phyloP scores from a whole-genome alignment of 2,113 vertebrate genomes.

The Mastomys coucha region DNA sequence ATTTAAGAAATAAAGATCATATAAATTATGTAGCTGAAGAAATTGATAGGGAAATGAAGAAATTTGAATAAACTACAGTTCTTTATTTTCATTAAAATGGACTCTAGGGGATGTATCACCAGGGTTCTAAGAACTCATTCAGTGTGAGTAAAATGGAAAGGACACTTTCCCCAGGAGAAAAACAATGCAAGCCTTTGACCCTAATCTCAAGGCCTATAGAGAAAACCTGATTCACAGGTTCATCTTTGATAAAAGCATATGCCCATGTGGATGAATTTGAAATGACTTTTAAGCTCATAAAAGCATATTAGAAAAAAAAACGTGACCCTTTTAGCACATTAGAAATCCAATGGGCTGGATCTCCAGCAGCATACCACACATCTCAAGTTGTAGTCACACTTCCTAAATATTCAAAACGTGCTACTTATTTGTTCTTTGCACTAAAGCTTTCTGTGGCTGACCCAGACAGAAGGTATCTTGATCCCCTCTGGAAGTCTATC shows the following conservation, averaged over 20 bases:
- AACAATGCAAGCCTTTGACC: not conserved
- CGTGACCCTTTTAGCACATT: slow-evolving; percentile 4
- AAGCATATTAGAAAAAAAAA: not conserved
- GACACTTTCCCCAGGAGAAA: slow-evolving; percentile 11
- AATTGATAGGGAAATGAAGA: slow-evolving; percentile 4
- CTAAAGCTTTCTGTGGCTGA: slow-evolving; percentile 2
- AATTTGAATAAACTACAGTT: not conserved
- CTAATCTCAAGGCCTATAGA: not conserved
- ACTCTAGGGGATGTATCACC: not conserved
- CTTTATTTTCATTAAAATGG: not conserved
- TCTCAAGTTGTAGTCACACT: slow-evolving; percentile 50
- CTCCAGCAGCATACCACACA: not conserved
- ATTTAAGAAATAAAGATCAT: not conserved
- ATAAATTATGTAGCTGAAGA: slow-evolving; percentile 10
- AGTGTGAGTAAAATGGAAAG: not conserved
- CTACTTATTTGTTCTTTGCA: not conserved
- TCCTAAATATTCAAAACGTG: slow-evolving; percentile 37
- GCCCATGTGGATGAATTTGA: slow-evolving; percentile 33
- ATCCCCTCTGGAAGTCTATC: not conserved
- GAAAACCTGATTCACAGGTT: not conserved
- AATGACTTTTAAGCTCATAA: slow-evolving; percentile 43
- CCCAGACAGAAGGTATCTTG: slow-evolving; percentile 30
- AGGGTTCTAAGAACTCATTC: not conserved
- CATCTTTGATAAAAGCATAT: slow-evolving; percentile 34
- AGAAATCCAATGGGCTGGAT: slow-evolving; percentile 13